Evolutionary conservation across 1,140 invertebrate genomes (phyloP).

Genomic region (Galleria mellonella): DNA sequence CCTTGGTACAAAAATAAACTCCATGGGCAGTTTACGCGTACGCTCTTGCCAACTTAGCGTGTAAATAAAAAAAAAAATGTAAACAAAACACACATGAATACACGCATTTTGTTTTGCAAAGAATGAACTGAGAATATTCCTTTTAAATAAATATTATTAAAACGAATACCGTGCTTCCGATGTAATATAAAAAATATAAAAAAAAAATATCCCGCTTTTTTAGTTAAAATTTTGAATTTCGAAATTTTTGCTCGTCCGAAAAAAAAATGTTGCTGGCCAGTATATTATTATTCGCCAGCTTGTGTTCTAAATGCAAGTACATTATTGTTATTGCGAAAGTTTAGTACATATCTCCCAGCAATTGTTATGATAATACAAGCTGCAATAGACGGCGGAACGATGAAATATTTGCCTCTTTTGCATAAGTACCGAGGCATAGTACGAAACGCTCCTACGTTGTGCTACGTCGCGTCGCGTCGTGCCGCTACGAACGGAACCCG

Average conservation of each 20-base stretch:
- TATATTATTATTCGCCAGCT: no score
- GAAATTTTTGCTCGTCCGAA: no score
- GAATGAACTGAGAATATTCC: not conserved
- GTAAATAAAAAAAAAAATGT: no score
- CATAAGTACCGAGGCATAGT: conserved; percentile 58
- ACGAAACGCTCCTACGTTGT: conserved; percentile 21
- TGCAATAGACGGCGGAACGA: conserved; percentile 59
- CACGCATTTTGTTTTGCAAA: no score
- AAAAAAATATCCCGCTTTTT: no score
- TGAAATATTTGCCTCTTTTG: conserved; percentile 71
- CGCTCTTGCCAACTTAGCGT: no score
- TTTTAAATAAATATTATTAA: not conserved
- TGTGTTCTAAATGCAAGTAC: not conserved
- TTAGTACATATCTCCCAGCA: conserved; percentile 46
- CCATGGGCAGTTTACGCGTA: no score
- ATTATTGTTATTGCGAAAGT: conserved; percentile 17
- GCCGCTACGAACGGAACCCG: conserved; percentile 43
- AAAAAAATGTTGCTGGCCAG: no score
- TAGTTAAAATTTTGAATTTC: no score
- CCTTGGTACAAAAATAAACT: conserved; percentile 25
- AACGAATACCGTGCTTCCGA: no score
- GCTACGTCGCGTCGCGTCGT: conserved; percentile 40
- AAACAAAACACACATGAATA: no score
- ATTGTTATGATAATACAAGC: conserved; percentile 66
- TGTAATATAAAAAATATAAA: no score